phyloP scores from a whole-genome alignment of 2,113 vertebrate genomes.

The Cercocebus atys region DNA sequence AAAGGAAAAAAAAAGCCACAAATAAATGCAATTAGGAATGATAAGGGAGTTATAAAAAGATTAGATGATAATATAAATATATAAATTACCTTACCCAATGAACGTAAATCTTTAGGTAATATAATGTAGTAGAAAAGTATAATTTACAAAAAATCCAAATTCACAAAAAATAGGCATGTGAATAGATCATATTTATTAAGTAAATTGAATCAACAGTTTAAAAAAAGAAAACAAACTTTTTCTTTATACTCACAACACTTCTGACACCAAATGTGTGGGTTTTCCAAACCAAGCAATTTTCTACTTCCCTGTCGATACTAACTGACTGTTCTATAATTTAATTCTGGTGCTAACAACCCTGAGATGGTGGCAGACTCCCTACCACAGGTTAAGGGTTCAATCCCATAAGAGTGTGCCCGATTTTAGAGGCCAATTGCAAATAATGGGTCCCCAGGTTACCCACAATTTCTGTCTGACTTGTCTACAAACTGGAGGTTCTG shows the following conservation, averaged over 20 bases:
- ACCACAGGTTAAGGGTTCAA: background rate
- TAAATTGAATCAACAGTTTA: background rate
- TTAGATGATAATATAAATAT: background rate
- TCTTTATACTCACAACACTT: background rate
- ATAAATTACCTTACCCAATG: background rate
- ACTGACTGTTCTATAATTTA: background rate
- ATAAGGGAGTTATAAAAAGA: background rate
- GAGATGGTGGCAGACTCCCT: background rate
- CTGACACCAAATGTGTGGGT: background rate
- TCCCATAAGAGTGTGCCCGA: background rate
- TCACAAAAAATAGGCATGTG: background rate
- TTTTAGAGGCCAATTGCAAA: background rate
- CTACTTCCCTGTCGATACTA: no score
- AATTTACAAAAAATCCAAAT: background rate
- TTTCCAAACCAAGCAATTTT: background rate
- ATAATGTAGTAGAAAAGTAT: background rate
- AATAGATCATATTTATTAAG: background rate
- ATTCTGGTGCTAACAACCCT: background rate
- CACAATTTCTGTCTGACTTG: background rate
- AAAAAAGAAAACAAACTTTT: background rate
- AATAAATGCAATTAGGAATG: background rate
- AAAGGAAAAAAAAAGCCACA: background rate
- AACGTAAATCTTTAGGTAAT: background rate
- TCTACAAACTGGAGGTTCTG: background rate
- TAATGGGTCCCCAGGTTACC: background rate